Evolutionary conservation across 2,888 invertebrate genomes (phyloP).

Genomic region (Melipona beecheii): DNA sequence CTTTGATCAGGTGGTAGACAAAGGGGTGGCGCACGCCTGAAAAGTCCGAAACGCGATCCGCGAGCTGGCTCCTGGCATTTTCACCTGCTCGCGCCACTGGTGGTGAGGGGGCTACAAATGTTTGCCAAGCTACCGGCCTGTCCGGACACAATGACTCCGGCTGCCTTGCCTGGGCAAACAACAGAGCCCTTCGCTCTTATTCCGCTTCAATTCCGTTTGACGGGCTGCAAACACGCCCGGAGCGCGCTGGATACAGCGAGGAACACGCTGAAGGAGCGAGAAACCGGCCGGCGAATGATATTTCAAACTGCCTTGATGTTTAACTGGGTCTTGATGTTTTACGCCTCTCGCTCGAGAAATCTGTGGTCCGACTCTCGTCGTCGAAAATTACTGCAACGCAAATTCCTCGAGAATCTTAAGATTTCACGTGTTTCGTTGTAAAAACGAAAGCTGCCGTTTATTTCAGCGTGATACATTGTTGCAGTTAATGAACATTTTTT

Average conservation of each 20-base stretch:
- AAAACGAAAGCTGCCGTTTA: no score
- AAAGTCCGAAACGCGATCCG: constrained; percentile 14
- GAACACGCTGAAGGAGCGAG: background rate
- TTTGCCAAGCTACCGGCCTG: constrained; percentile 52
- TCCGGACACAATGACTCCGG: constrained; percentile 57
- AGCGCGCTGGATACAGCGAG: background rate
- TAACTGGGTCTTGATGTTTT: background rate
- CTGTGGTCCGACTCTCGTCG: no score
- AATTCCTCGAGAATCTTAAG: no score
- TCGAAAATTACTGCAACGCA: no score
- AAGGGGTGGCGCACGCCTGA: background rate
- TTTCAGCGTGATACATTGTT: no score
- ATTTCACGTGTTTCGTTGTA: no score
- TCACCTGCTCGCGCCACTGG: constrained; percentile 2
- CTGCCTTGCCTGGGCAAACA: constrained; percentile 49
- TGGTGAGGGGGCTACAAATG: constrained; percentile 34
- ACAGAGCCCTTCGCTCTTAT: constrained; percentile 46
- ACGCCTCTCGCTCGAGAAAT: no score
- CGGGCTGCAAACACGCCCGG: constrained; percentile 52
- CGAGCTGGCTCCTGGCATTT: constrained; percentile 9
- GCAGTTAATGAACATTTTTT: no score
- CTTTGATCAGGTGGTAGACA: constrained; percentile 1
- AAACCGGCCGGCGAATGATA: background rate
- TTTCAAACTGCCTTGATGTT: background rate
- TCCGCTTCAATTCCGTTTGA: constrained; percentile 55